Base-by-base conservation (phyloP, 2,113 vertebrate species). In the Trachemys scripta region DNA sequence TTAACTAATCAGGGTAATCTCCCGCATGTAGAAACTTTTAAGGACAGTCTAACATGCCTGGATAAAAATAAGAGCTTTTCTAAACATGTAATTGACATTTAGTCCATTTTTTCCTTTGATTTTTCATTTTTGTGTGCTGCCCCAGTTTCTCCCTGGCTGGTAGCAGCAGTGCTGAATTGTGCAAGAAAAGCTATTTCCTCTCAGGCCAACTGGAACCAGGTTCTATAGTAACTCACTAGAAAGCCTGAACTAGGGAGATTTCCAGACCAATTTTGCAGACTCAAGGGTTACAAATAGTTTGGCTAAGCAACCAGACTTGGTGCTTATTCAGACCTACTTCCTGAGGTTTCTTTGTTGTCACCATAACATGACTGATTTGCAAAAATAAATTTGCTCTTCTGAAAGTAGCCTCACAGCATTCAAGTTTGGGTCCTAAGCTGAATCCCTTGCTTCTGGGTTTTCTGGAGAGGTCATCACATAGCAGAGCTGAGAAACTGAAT, bases 101-200 rank as follows among this genome's bases (percentile, higher is more conserved):
- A 22, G 6, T 2, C n/a, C 13, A 88, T 84, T 80, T 29, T 56
- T 91, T 94, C 38, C 31, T 3, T 54, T 85, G 45, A 72, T 12
- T 16, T 95, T 45, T 45, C n/a, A 7, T 19, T 38, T 27, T 31
- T 45, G 87, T 0, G 0, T 0, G 0, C 5, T 53, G 82, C 16
- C 82, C 29, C 35, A 84, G 6, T 56, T 4, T 16, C 12, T 75
- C 35, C 88, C 42, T 85, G 62, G 75, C 51, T 88, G 80, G 12
- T 1, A 75, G 4, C 24, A 6, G 11, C 87, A 90, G n/a, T 38
- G 42, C 3, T 50, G 27, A 81, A 12, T 27, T 62, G 78, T 0
- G 4, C 5, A 90, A 27, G 5, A 2, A n/a, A 89, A 80, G 5
- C 0, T 82, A 11, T 92, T 22, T 62, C 59, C 24, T 62, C 25